Conservation (phyloP, 2,797 vertebrate genomes). For the Heteromormyrus szaboi region DNA sequence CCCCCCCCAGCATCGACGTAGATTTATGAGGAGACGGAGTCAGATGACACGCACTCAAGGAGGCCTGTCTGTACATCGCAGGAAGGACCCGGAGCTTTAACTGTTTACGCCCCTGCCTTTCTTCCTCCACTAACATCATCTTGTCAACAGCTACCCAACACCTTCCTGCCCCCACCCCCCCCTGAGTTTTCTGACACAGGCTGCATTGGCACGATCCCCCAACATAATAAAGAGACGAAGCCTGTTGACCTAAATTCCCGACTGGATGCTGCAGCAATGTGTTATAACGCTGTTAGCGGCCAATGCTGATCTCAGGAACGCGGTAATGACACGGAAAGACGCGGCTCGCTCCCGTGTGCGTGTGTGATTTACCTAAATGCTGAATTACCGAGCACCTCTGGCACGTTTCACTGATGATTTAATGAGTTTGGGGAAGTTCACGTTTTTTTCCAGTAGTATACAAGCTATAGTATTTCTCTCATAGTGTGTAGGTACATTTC, state of each 20-base stretch:
- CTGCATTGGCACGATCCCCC: neutral
- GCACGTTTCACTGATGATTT: neutral
- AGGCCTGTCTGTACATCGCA: conserved; percentile 28
- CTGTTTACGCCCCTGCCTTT: conserved; percentile 30
- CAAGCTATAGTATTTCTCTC: neutral
- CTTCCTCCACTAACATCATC: neutral
- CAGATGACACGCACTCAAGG: conserved; percentile 54
- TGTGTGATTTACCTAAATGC: neutral
- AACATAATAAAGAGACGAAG: neutral
- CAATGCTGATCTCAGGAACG: neutral
- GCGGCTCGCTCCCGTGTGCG: neutral
- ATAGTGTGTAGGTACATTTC: neutral
- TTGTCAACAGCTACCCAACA: neutral
- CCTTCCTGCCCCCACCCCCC: neutral
- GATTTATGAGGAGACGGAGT: conserved; percentile 66
- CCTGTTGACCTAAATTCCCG: neutral
- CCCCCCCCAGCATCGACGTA: conserved; percentile 52
- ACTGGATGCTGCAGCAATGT: neutral
- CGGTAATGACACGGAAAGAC: neutral
- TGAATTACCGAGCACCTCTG: neutral
- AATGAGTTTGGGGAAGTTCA: neutral
- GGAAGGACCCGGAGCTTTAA: conserved; percentile 20
- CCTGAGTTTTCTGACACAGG: neutral
- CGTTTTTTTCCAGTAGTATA: neutral
- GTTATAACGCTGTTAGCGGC: neutral